A percentile compares a stretch with the other conserved stretches of the same genome.
Conservation (phyloP, 1,140 invertebrate species). For the Drosophila athabasca region DNA sequence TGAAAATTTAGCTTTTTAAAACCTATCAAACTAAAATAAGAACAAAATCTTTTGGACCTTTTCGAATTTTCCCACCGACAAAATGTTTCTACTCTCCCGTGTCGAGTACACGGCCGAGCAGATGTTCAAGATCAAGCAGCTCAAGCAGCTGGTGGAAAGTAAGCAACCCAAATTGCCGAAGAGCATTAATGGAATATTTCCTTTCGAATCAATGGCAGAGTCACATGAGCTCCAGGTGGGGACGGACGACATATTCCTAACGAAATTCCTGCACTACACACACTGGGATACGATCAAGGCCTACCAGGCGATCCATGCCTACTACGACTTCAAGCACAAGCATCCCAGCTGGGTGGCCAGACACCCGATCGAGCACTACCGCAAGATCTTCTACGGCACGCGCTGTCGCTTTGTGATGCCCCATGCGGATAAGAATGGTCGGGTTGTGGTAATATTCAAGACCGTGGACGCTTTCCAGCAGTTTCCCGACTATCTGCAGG, state of each 20-base stretch:
- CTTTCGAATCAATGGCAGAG: conserved; percentile 35
- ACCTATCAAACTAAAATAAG: conserved; percentile 6
- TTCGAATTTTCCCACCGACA: conserved; percentile 21
- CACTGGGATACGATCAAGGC: conserved; percentile 69
- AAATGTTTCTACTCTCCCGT: conserved; percentile 50
- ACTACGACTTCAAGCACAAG: conserved; percentile 74
- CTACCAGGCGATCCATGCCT: conserved; percentile 67
- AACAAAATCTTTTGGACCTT: conserved; percentile 5
- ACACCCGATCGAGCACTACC: conserved; percentile 63
- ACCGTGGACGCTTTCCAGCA: conserved; percentile 74
- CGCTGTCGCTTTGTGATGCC: conserved; percentile 75
- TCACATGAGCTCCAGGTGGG: conserved; percentile 62
- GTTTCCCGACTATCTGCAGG: conserved; percentile 72
- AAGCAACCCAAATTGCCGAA: conserved; percentile 20
- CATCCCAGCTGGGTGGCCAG: conserved; percentile 76
- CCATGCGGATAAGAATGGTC: conserved; percentile 65
- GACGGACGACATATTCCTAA: conserved; percentile 68
- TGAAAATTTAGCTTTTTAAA: conserved; percentile 5
- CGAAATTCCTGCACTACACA: conserved; percentile 69
- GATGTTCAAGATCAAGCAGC: conserved; percentile 63
- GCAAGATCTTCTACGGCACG: conserved; percentile 57
- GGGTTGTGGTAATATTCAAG: conserved; percentile 71
- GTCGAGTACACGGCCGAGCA: conserved; percentile 53
- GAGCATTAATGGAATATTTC: background rate
- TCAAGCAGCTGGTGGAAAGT: conserved; percentile 68